Percentiles rank a stretch among this genome's conserved stretches.
Evolutionary conservation across 2,113 vertebrate genomes (phyloP).

Genomic region (Coregonus clupeaformis): DNA sequence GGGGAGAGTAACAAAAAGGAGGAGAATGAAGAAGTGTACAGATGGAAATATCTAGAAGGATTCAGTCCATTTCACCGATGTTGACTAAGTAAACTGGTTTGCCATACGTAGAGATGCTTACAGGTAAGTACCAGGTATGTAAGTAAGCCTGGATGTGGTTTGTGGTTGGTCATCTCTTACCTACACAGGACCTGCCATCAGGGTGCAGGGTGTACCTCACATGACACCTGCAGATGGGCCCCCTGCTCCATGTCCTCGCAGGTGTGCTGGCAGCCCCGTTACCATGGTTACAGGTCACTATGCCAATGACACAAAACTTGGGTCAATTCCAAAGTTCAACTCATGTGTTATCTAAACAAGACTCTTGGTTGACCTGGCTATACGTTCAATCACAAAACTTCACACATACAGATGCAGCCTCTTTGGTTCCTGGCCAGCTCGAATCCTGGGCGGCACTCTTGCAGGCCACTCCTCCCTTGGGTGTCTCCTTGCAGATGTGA

Average conservation of each 20-base stretch:
- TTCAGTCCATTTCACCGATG: not conserved
- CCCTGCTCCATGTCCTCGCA: constrained; percentile 90
- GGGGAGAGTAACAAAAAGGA: not conserved
- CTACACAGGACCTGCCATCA: constrained; percentile 87
- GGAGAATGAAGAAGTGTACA: not conserved
- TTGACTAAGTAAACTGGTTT: not conserved
- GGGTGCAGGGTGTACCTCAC: constrained; percentile 83
- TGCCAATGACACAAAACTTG: constrained; percentile 44
- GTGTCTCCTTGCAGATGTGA: constrained; percentile 95
- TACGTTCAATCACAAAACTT: not conserved
- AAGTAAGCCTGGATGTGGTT: not conserved
- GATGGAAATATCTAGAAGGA: not conserved
- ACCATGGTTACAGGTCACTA: constrained; percentile 96
- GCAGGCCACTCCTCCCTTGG: constrained; percentile 88
- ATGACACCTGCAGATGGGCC: constrained; percentile 91
- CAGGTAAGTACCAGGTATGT: no score
- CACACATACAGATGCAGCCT: constrained; percentile 88
- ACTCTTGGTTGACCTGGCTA: not conserved
- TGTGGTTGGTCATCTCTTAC: constrained; percentile 73
- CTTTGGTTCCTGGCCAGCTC: constrained; percentile 93
- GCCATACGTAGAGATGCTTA: no score
- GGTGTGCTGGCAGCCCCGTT: constrained; percentile 96
- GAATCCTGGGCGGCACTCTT: constrained; percentile 96
- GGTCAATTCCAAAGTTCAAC: constrained; percentile 11
- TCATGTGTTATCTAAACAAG: not conserved